These are phyloP conservation scores for Yasuhikotakia modesta DNA, from an alignment of 2,797 vertebrate genomes.

Conservation along the genomic window DNA sequence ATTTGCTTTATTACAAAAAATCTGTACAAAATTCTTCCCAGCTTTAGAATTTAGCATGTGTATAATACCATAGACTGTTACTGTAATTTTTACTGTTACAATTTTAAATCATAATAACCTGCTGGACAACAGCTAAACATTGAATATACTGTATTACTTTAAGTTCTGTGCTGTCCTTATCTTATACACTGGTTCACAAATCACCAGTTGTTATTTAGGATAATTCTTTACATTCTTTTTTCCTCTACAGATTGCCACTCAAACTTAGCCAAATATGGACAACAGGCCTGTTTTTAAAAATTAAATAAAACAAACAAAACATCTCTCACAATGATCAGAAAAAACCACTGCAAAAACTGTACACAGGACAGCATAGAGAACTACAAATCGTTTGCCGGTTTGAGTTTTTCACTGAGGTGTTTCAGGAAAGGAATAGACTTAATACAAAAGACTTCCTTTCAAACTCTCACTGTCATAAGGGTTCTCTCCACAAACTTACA, in stretches of 20 bases:
- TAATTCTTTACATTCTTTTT: conserved; percentile 48
- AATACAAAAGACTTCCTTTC: conserved; percentile 42
- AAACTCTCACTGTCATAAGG: conserved; percentile 34
- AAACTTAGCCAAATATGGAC: conserved; percentile 24
- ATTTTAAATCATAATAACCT: conserved; percentile 34
- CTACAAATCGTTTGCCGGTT: conserved; percentile 46
- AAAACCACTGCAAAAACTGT: conserved; percentile 41
- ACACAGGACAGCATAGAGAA: conserved; percentile 54
- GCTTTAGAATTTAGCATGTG: conserved; percentile 24
- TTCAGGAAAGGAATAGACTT: conserved; percentile 41
- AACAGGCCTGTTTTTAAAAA: conserved; percentile 45
- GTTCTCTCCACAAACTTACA: conserved; percentile 48
- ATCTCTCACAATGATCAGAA: conserved; percentile 47
- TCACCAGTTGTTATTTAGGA: conserved; percentile 27
- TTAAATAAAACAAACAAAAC: conserved; percentile 20
- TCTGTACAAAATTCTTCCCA: conserved; percentile 45
- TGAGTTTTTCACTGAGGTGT: conserved; percentile 15
- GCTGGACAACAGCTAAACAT: conserved; percentile 44
- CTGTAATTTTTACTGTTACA: conserved; percentile 29
- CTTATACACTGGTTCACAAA: conserved; percentile 32
- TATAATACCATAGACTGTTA: conserved; percentile 27
- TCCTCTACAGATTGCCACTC: conserved; percentile 11
- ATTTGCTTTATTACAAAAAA: conserved; percentile 49
- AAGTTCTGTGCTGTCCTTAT: conserved; percentile 34
- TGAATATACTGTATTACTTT: conserved; percentile 41